Evolutionary conservation across 2,797 vertebrate species (phyloP), one percentile per base, ranked within the genome.

Genomic region (Leuciscus waleckii): DNA sequence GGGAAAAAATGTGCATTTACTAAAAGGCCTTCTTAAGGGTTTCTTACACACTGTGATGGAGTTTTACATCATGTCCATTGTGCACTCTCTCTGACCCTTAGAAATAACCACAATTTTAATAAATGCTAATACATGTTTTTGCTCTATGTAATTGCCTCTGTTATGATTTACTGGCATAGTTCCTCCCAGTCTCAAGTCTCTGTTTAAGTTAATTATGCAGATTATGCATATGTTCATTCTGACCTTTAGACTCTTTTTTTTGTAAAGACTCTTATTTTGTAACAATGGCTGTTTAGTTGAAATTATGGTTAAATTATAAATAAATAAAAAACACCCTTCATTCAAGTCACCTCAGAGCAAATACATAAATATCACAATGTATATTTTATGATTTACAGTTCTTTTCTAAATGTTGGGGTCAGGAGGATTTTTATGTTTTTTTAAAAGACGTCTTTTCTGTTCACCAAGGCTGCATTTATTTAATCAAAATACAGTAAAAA

Each of bases 231-330:
- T 87, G 84, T 79, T 87, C 80, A 88, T 88, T 89, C 82, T 87
- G 90, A 92, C 91, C 90, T 89, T 89, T 89, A 89, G 85, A 87
- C 89, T 73, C 85, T 79, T n/a, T n/a, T n/a, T n/a, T n/a, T n/a
- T n/a, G n/a, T n/a, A n/a, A n/a, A n/a, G n/a, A n/a, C n/a, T n/a
- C n/a, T n/a, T n/a, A 54, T 56, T 37, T 56, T 3, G 29, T 32
- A 74, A 51, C 17, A 74, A 32, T 2, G 26, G 43, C 26, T 21
- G 71, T 51, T 51, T 21, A 9, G 71, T 32, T 19, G 8, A 74
- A 49, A 74, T 32, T 0, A 49, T 49, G 43, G 5, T 7, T 75
- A 5, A 75, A 35, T 32, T 21, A 54, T 43, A 8, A 7, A 41
- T 10, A 8, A 8, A 9, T 1, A 26, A 70, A 43, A 70, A 43